phyloP scores from a whole-genome alignment of 2,797 vertebrate species.

The Botia kubotai region DNA sequence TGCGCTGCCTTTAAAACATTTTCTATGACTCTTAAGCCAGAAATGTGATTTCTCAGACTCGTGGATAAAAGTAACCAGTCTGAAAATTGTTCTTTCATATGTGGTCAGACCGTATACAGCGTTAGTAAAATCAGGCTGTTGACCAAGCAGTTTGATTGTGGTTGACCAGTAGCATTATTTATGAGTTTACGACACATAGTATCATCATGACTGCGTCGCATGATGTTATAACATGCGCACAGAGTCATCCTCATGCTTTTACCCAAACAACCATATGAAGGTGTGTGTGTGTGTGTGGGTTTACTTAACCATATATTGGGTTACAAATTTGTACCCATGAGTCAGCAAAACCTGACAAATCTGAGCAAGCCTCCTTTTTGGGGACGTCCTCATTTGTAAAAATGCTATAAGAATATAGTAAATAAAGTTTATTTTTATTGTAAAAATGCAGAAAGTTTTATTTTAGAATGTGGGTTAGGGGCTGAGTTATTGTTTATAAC shows the following conservation, averaged over 20 bases:
- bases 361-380: too few relatives aligned
- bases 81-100: slow-evolving; percentile 22
- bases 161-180: slow-evolving; percentile 50
- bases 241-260: slow-evolving; percentile 45
- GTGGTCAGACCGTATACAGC: slow-evolving; percentile 32
- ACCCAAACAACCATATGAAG: not conserved
- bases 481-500: too few relatives aligned
- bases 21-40: slow-evolving; percentile 13
- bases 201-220: slow-evolving; percentile 53
- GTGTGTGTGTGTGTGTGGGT: slow-evolving; percentile 34
- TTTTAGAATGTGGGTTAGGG: too few relatives aligned
- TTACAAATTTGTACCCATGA: too few relatives aligned
- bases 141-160: slow-evolving; percentile 39
- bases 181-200: slow-evolving; percentile 64
- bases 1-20: not conserved
- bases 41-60: slow-evolving; percentile 11
- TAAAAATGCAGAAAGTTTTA: too few relatives aligned
- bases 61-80: slow-evolving; percentile 26
- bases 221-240: slow-evolving; percentile 67
- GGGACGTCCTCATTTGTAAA: too few relatives aligned
- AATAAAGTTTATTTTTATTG: too few relatives aligned
- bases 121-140: slow-evolving; percentile 28
- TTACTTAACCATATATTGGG: not conserved
- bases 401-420: too few relatives aligned
- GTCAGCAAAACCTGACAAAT: too few relatives aligned